phyloP scores from a whole-genome alignment of 2,113 vertebrate species.

The Cathartes aura region DNA sequence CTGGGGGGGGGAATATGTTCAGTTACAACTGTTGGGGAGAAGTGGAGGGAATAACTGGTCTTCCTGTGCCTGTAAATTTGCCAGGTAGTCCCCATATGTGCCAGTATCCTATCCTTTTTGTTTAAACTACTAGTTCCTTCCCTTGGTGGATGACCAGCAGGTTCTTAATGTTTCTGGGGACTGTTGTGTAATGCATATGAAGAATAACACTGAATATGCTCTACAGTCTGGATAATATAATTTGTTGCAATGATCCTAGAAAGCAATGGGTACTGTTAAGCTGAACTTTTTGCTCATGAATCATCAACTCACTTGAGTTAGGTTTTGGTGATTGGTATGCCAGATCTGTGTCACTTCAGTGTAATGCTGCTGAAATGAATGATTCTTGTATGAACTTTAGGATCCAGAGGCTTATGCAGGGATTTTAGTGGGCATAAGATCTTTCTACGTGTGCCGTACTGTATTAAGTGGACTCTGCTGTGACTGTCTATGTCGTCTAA shows the following conservation, averaged over 20 bases:
- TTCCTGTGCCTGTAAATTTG: neutral
- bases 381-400: neutral
- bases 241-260: neutral
- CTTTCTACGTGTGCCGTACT: accelerated
- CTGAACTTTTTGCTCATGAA: neutral
- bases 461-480: neutral
- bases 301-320: neutral
- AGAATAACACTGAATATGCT: neutral
- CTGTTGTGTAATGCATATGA: neutral
- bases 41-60: neutral
- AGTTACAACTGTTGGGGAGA: neutral
- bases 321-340: neutral
- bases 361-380: neutral
- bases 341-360: neutral
- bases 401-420: neutral
- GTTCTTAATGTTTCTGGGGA: neutral
- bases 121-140: neutral
- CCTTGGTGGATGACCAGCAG: neutral
- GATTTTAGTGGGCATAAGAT: neutral
- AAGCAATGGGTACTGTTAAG: neutral
- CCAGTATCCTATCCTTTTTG: neutral
- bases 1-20: neutral
- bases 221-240: neutral
- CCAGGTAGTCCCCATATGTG: too few species aligned
- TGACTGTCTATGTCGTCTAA: neutral